Percentiles rank a stretch among this genome's conserved stretches.
phyloP scores from a whole-genome alignment of 2,888 invertebrate species.

The Aporophyla nigra region DNA sequence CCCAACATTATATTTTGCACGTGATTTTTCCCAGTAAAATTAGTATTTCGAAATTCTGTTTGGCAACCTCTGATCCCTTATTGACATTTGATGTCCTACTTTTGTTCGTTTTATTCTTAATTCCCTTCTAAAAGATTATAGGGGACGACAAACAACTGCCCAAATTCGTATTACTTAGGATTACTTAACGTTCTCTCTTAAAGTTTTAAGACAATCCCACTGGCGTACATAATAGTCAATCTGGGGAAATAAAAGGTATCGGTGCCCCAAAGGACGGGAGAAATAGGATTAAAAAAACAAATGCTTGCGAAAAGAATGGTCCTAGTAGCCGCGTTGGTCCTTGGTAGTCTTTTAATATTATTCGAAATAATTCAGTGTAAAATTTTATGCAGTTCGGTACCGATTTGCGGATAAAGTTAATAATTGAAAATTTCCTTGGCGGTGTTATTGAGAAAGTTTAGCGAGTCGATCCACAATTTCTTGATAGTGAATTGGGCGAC shows the following conservation, averaged over 20 bases:
- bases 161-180: conserved; percentile 69
- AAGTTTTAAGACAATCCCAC: conserved; percentile 68
- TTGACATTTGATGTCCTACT: conserved; percentile 24
- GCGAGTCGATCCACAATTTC: conserved; percentile 70
- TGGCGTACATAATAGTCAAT: conserved; percentile 68
- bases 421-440: conserved; percentile 81
- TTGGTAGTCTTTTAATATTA: conserved; percentile 57
- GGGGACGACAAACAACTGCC: conserved; percentile 68
- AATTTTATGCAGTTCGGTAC: conserved; percentile 49
- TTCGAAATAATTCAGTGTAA: conserved; percentile 60
- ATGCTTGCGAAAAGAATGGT: conserved; percentile 64
- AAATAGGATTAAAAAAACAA: conserved; percentile 72
- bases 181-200: conserved; percentile 61
- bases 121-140: conserved; percentile 65
- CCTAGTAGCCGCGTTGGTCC: conserved; percentile 49
- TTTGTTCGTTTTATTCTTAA: conserved; percentile 45
- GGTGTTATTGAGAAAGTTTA: conserved; percentile 81
- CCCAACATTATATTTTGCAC: conserved; percentile 7
- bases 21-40: conserved; percentile 32
- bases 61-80: conserved; percentile 27
- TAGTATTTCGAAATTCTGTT: conserved; percentile 22
- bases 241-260: conserved; percentile 65
- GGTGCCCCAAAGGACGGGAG: conserved; percentile 51
- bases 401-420: conserved; percentile 77
- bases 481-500: conserved; percentile 70